These are phyloP conservation scores for Amorpha juglandis DNA, from an alignment of 2,888 invertebrate genomes.

Conservation along the genomic window DNA sequence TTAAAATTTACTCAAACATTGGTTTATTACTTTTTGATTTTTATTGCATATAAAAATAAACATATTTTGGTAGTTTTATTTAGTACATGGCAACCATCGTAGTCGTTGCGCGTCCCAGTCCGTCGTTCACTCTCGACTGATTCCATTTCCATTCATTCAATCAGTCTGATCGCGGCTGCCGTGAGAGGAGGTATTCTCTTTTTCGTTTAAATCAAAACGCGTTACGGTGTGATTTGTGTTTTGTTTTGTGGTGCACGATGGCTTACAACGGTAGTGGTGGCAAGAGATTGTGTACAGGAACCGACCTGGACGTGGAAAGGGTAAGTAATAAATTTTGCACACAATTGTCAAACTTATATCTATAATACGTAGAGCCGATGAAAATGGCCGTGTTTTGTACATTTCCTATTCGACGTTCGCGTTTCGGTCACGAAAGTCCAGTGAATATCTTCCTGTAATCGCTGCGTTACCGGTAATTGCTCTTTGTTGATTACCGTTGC, in stretches of 20 bases:
- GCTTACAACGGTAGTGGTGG: conserved; percentile 89
- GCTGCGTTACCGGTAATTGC: conserved; percentile 42
- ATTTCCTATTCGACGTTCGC: conserved; percentile 67
- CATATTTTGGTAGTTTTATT: conserved; percentile 24
- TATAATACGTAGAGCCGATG: conserved; percentile 60
- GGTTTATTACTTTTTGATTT: not conserved
- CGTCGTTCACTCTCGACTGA: conserved; percentile 26
- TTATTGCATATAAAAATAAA: not conserved
- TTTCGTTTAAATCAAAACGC: conserved; percentile 62
- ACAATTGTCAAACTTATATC: conserved; percentile 59
- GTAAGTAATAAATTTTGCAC: conserved; percentile 59
- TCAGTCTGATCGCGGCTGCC: conserved; percentile 74
- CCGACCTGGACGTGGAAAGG: conserved; percentile 81
- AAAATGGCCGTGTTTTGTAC: conserved; percentile 82
- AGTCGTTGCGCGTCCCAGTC: conserved; percentile 23
- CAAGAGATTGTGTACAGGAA: conserved; percentile 82
- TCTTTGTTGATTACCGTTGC: conserved; percentile 40
- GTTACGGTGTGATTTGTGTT: conserved; percentile 83
- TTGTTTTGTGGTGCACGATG: conserved; percentile 87
- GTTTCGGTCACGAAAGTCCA: conserved; percentile 47
- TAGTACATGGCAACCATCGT: conserved; percentile 29
- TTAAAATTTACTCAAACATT: no score
- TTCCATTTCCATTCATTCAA: conserved; percentile 56
- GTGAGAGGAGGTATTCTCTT: conserved; percentile 56
- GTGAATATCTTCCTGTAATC: conserved; percentile 39